Evolutionary conservation across 2,113 vertebrate genomes (phyloP), one percentile per base, ranked within the genome.

Genomic region (Psilopsiagon aurifrons): DNA sequence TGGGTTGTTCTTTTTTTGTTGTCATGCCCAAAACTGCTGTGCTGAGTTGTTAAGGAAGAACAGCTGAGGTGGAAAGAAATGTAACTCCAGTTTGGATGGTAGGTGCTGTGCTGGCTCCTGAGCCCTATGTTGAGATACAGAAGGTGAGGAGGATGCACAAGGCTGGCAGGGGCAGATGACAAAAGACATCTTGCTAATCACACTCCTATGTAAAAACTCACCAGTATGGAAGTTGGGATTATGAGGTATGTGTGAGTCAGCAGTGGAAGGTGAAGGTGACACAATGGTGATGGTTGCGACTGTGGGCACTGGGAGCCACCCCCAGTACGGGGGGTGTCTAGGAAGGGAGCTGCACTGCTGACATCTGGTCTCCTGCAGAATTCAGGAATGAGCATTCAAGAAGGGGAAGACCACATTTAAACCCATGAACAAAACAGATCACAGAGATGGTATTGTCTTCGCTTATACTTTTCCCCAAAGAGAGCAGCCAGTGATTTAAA

Each of bases 241-340:
- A 2, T 46, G 20, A 70, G 11, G 17, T 22, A 13, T 4, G 17
- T 3, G 0, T 14, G 35, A 17, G 51, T 6, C 35, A 23, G 57
- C 44, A 11, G 2, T 3, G 4, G 82, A 7, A 35, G 52, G n/a
- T 4, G 66, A 83, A 0, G 27, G 6, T 14, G 5, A 7, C 4
- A 2, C 12, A 1, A 0, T 19, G 57, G 17, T n/a, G 44, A 3
- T 10, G 62, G 15, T 12, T 73, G 68, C 28, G 33, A 17, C 31
- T 7, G 33, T 0, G 0, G 39, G 73, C 3, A 2, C 79, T 16
- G 70, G 60, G 60, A 60, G 37, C 44, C 63, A 11, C 3, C 23
- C 13, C 22, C 2, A 10, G 37, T n/a, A 6, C 18, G 0, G 24
- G 55, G 33, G n/a, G 6, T 12, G 11, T 1, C 37, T 1, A 0